phyloP scores from a whole-genome alignment of 1,140 invertebrate genomes.

The Drosophila sturtevanti region DNA sequence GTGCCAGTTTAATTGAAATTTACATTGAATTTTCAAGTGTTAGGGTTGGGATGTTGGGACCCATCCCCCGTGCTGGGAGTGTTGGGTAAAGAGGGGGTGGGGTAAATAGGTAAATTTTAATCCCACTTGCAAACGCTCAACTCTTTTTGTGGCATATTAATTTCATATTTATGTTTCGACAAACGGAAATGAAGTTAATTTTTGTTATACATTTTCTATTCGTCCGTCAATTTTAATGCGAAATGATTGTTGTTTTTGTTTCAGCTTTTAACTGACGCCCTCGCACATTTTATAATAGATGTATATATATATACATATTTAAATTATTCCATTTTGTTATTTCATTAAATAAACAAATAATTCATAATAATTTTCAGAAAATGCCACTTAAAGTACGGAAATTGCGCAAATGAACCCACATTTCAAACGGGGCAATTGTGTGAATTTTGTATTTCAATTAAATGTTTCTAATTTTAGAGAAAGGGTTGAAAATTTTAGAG shows the following conservation, averaged over 20 bases:
- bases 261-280: conserved; percentile 5
- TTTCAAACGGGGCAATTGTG: conserved; percentile 21
- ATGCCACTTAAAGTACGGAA: conserved; percentile 62
- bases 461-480: neutral
- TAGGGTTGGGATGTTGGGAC: neutral
- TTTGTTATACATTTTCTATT: conserved; percentile 61
- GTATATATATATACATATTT: conserved; percentile 7
- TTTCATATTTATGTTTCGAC: conserved; percentile 44
- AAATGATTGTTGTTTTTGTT: conserved; percentile 33
- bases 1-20: conserved; percentile 12
- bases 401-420: conserved; percentile 48
- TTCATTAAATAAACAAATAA: conserved; percentile 50
- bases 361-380: conserved; percentile 65
- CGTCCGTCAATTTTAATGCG: conserved; percentile 54
- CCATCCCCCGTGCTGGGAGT: neutral
- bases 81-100: neutral
- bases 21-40: neutral
- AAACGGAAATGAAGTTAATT: conserved; percentile 55
- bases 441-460: conserved; percentile 17
- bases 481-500: neutral
- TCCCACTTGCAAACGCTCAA: neutral
- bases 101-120: neutral
- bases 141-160: conserved; percentile 45
- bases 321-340: conserved; percentile 28
- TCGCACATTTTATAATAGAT: neutral